Percentiles rank a stretch among this genome's conserved stretches.
Evolutionary conservation across 2,797 vertebrate species (phyloP).

Genomic region (Garrulus glandarius): DNA sequence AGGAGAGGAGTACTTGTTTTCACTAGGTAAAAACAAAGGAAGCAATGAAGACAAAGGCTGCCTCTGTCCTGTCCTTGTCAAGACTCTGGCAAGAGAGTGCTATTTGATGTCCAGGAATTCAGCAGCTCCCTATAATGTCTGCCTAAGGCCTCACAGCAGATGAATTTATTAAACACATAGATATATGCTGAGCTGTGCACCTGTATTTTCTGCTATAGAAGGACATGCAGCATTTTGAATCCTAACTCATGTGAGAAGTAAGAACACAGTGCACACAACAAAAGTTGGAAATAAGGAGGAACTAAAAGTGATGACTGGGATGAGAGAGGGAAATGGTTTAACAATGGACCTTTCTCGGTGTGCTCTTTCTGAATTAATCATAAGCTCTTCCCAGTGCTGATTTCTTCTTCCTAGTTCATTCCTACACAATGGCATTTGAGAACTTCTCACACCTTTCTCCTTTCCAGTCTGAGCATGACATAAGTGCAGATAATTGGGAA

Average conservation of each 20-base stretch:
- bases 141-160: not conserved
- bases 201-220: not conserved
- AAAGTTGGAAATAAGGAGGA: not conserved
- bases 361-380: not conserved
- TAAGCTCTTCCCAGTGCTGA: not conserved
- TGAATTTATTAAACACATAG: not conserved
- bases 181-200: not conserved
- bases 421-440: not conserved
- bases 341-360: not conserved
- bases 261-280: not conserved
- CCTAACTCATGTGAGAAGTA: not conserved
- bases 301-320: not conserved
- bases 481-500: not conserved
- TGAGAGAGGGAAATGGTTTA: not conserved
- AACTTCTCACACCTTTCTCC: not conserved
- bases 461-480: not conserved
- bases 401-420: not conserved
- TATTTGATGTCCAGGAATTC: not conserved
- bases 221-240: not conserved
- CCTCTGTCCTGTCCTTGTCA: not conserved
- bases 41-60: fast-evolving
- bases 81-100: not conserved
- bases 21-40: not conserved
- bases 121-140: not conserved
- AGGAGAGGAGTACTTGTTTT: not conserved